These are phyloP conservation scores for Oeneis ivallda DNA, from an alignment of 2,888 invertebrate species.

Conservation along the genomic window DNA sequence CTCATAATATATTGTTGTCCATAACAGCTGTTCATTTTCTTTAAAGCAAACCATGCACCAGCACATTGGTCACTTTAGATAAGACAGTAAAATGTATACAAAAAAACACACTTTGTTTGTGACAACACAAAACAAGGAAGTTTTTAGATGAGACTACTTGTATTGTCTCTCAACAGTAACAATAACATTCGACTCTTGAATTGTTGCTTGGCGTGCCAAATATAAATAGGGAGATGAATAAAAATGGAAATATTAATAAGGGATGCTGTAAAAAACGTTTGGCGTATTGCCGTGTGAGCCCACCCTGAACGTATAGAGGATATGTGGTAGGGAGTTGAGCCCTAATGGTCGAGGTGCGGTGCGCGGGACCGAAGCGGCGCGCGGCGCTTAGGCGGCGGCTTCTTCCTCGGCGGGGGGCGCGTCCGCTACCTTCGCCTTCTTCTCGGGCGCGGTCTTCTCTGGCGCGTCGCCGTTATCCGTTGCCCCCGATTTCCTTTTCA, in stretches of 20 bases:
- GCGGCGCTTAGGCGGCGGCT: constrained; percentile 78
- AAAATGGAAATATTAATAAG: not conserved
- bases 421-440: constrained; percentile 86
- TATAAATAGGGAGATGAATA: no score
- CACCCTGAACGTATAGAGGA: constrained; percentile 52
- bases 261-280: not conserved
- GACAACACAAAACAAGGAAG: no score
- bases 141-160: no score
- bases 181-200: no score
- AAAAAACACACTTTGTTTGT: no score
- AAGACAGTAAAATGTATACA: no score
- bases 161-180: no score
- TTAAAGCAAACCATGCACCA: no score
- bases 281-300: not conserved
- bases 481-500: constrained; percentile 87
- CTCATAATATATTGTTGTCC: not conserved
- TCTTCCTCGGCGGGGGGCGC: constrained; percentile 80
- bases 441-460: constrained; percentile 86
- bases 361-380: constrained; percentile 63
- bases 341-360: constrained; percentile 52
- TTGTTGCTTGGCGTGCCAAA: no score
- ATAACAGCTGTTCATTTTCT: no score
- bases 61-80: no score
- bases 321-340: constrained; percentile 71
- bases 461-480: constrained; percentile 77